Percentiles rank a stretch among this genome's conserved stretches.
These are phyloP conservation scores for Melipona quadrifasciata DNA, from an alignment of 1,140 invertebrate species.

Conservation along the genomic window DNA sequence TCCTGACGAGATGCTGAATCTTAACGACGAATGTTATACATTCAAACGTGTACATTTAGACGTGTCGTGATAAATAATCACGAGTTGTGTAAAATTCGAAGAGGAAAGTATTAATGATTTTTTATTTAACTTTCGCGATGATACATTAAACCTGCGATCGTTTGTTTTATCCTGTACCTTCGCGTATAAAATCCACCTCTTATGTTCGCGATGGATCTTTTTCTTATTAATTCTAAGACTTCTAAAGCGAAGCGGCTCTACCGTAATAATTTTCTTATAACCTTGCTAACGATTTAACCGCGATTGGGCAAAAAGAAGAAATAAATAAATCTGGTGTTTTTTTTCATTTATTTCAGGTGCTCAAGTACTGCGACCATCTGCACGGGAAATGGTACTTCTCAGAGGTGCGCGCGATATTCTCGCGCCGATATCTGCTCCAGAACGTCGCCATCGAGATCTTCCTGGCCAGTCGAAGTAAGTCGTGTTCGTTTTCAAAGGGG, in stretches of 20 bases:
- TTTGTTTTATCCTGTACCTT: too few relatives aligned
- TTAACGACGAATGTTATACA: background rate
- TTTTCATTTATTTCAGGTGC: constrained; percentile 89
- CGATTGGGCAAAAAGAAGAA: background rate
- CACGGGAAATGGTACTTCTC: constrained; percentile 99
- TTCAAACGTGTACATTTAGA: background rate
- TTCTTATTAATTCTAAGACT: too few relatives aligned
- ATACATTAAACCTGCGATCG: too few relatives aligned
- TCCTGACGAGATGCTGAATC: background rate
- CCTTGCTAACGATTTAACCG: background rate
- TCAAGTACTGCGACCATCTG: constrained; percentile 98
- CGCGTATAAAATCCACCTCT: too few relatives aligned
- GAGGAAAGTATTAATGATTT: background rate
- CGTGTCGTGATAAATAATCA: too few relatives aligned
- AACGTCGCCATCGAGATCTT: constrained; percentile 99
- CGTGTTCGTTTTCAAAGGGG: constrained; percentile 44
- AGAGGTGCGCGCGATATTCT: constrained; percentile 99
- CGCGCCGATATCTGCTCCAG: constrained; percentile 96
- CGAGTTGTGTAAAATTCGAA: background rate
- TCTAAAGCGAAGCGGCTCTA: background rate
- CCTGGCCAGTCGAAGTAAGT: constrained; percentile 98
- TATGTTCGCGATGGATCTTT: too few relatives aligned
- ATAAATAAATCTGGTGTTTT: background rate
- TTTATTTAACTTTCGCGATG: background rate
- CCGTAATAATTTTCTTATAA: background rate